Percentiles rank a stretch among this genome's conserved stretches.
Conservation (phyloP, 2,113 vertebrate genomes). For the Proteles cristata region DNA sequence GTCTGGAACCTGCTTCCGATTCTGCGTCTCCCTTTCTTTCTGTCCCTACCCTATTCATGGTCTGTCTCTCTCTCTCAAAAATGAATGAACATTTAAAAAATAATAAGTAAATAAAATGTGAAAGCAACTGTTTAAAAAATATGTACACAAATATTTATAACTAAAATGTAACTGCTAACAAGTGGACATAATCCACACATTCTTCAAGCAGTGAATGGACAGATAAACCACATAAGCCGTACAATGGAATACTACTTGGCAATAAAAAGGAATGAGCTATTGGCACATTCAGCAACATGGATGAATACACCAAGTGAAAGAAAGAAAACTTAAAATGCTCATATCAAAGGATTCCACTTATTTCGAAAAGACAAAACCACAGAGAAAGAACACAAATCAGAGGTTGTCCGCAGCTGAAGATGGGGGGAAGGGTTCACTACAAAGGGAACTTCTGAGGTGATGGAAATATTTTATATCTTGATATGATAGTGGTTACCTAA, state of each 20-base stretch:
- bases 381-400: not conserved
- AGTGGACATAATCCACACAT: not conserved
- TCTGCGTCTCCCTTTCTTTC: too few relatives aligned
- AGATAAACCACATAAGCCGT: not conserved
- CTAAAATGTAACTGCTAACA: conserved; percentile 13
- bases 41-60: too few relatives aligned
- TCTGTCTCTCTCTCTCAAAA: too few relatives aligned
- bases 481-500: not conserved
- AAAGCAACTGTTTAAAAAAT: not conserved
- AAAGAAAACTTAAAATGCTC: not conserved
- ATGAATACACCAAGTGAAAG: not conserved
- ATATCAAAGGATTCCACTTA: not conserved
- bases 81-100: too few relatives aligned
- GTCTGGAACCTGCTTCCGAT: too few relatives aligned
- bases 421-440: not conserved
- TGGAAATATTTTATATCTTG: conserved; percentile 4
- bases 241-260: not conserved
- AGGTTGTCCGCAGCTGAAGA: not conserved
- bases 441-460: not conserved
- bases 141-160: not conserved
- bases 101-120: too few relatives aligned
- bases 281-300: not conserved
- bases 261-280: not conserved
- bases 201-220: not conserved
- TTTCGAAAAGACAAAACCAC: not conserved